Conservation (phyloP, 2,113 vertebrate species). For the Scophthalmus maximus region DNA sequence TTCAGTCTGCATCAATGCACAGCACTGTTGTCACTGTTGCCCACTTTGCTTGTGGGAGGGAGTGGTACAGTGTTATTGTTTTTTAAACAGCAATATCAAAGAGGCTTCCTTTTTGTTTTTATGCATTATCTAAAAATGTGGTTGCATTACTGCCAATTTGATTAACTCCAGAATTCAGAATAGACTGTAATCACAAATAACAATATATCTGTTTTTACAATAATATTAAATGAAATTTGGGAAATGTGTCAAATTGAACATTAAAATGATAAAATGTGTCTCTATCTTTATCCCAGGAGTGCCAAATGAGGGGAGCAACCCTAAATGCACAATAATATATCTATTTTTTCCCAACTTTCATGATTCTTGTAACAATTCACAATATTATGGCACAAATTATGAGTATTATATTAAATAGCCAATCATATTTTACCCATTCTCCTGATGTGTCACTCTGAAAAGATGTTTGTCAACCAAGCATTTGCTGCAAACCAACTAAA, state of each 20-base stretch:
- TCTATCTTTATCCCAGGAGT: conserved; percentile 15
- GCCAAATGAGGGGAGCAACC: conserved; percentile 30
- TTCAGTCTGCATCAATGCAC: conserved; percentile 45
- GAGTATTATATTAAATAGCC: conserved; percentile 13
- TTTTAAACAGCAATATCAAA: not conserved
- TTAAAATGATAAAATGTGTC: not conserved
- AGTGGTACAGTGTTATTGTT: conserved; percentile 3
- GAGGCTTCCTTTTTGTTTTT: conserved; percentile 1
- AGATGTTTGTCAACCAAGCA: conserved; percentile 3
- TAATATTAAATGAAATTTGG: conserved; percentile 14
- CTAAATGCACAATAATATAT: conserved; percentile 21
- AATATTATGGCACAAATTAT: not conserved
- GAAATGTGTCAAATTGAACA: conserved; percentile 28
- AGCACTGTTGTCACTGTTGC: conserved; percentile 28
- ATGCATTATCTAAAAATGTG: not conserved
- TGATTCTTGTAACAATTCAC: conserved; percentile 1
- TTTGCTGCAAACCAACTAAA: conserved; percentile 42
- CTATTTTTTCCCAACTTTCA: not conserved
- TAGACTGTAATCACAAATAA: not conserved
- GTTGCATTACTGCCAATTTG: conserved; percentile 9
- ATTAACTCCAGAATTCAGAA: not conserved
- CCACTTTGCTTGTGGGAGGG: conserved; percentile 1
- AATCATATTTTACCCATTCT: conserved; percentile 27
- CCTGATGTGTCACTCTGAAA: conserved; percentile 24
- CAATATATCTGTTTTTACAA: not conserved